Percentiles rank a stretch among this genome's conserved stretches.
These are phyloP conservation scores for Archegozetes longisetosus DNA, from an alignment of 1,140 invertebrate genomes.

Conservation along the genomic window DNA sequence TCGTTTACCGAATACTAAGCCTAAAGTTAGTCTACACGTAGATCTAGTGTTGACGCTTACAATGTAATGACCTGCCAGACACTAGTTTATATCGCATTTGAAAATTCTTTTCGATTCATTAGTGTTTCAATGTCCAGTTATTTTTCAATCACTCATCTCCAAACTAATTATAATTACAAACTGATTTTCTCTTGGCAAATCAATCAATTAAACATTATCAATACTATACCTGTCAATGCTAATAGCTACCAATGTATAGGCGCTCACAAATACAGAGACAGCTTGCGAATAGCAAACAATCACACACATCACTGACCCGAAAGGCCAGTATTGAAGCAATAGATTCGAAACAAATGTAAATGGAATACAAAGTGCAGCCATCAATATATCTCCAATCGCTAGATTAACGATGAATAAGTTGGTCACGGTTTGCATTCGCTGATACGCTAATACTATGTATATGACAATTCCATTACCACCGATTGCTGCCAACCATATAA, in stretches of 20 bases:
- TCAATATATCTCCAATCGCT: constrained; percentile 63
- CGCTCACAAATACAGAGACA: constrained; percentile 33
- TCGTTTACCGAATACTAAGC: too few relatives aligned
- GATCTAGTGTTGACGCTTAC: too few relatives aligned
- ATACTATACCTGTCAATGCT: constrained; percentile 35
- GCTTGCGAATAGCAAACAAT: constrained; percentile 50
- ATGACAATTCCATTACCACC: constrained; percentile 62
- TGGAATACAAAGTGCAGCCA: constrained; percentile 66
- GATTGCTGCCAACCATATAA: constrained; percentile 44
- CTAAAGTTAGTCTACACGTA: too few relatives aligned
- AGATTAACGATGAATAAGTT: constrained; percentile 75
- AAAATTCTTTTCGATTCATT: too few relatives aligned
- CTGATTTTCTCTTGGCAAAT: too few relatives aligned
- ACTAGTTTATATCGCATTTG: too few relatives aligned
- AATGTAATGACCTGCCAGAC: too few relatives aligned
- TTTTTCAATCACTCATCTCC: too few relatives aligned
- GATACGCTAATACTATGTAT: constrained; percentile 55
- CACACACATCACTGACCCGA: constrained; percentile 54
- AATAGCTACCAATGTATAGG: constrained; percentile 47
- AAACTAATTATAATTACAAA: too few relatives aligned
- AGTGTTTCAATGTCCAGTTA: too few relatives aligned
- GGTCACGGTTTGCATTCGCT: constrained; percentile 67
- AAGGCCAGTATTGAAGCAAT: constrained; percentile 62
- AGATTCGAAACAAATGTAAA: constrained; percentile 60
- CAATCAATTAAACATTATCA: too few relatives aligned